Percentiles rank a stretch among this genome's conserved stretches.
Conservation (phyloP, 2,797 vertebrate genomes). For the Parotocinclus haroldoi region DNA sequence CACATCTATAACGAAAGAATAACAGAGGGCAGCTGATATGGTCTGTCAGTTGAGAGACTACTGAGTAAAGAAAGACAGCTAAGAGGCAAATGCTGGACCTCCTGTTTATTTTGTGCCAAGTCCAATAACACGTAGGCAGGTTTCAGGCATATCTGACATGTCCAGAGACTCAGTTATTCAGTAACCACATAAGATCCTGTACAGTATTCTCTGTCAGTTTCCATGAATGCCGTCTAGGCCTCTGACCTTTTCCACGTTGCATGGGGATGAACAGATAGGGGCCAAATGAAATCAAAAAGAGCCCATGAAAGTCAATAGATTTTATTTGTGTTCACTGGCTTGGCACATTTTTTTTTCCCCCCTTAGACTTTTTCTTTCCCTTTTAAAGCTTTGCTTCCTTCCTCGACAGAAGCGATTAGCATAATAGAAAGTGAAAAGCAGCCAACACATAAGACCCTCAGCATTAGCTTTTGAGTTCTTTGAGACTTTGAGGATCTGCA, state of each 20-base stretch:
- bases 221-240: slow-evolving; percentile 42
- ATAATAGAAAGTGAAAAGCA: slow-evolving; percentile 3
- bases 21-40: too few relatives aligned
- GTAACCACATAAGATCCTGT: slow-evolving; percentile 32
- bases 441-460: neutral
- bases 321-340: slow-evolving; percentile 7
- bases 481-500: too few relatives aligned
- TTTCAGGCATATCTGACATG: slow-evolving; percentile 36
- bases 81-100: slow-evolving; percentile 17
- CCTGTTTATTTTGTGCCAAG: slow-evolving; percentile 49
- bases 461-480: too few relatives aligned
- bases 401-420: neutral
- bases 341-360: neutral
- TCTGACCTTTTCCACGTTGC: slow-evolving; percentile 39
- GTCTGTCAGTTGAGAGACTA: neutral
- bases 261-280: slow-evolving; percentile 17
- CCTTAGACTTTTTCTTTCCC: neutral
- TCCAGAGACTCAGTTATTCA: slow-evolving; percentile 15
- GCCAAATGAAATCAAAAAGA: slow-evolving; percentile 36
- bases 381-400: neutral
- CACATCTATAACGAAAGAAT: too few relatives aligned
- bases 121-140: slow-evolving; percentile 45
- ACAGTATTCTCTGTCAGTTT: slow-evolving; percentile 49
- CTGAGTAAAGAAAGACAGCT: slow-evolving; percentile 6
- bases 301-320: slow-evolving; percentile 15